Percentiles rank a stretch among this genome's conserved stretches.
Conservation (phyloP, 2,888 invertebrate species). For the Agonopterix subpropinquella region DNA sequence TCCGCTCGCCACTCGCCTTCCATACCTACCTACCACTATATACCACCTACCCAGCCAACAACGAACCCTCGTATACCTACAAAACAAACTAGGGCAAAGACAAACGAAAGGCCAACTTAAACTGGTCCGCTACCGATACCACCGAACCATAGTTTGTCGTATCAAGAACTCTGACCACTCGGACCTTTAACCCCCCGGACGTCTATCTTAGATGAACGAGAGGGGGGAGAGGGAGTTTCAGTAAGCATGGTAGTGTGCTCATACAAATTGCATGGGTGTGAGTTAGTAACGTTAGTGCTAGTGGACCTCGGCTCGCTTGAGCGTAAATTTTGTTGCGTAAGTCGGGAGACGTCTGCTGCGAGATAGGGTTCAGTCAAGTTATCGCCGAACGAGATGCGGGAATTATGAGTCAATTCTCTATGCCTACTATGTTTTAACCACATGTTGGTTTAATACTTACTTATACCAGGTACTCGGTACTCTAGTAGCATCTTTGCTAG, state of each 20-base stretch:
- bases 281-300: slow-evolving; percentile 64
- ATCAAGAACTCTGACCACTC: slow-evolving; percentile 63
- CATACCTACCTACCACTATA: slow-evolving; percentile 60
- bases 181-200: slow-evolving; percentile 42
- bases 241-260: slow-evolving; percentile 34
- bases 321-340: slow-evolving; percentile 74
- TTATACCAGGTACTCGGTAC: no score
- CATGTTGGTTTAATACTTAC: no score
- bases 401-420: no score
- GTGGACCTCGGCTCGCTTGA: slow-evolving; percentile 67
- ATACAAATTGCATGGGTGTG: slow-evolving; percentile 69
- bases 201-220: slow-evolving; percentile 26
- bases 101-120: slow-evolving; percentile 31
- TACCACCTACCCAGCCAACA: slow-evolving; percentile 35
- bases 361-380: slow-evolving; percentile 46
- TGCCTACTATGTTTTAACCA: no score
- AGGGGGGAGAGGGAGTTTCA: slow-evolving; percentile 36
- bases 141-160: slow-evolving; percentile 67
- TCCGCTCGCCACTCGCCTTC: slow-evolving; percentile 45
- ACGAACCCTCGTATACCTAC: slow-evolving; percentile 28
- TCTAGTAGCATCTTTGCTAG: no score
- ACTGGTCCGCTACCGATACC: slow-evolving; percentile 52
- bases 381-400: no score
- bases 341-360: slow-evolving; percentile 62
- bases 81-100: slow-evolving; percentile 12